Base-by-base conservation (phyloP, 1,140 invertebrate species). In the Zaprionus tsacasi region DNA sequence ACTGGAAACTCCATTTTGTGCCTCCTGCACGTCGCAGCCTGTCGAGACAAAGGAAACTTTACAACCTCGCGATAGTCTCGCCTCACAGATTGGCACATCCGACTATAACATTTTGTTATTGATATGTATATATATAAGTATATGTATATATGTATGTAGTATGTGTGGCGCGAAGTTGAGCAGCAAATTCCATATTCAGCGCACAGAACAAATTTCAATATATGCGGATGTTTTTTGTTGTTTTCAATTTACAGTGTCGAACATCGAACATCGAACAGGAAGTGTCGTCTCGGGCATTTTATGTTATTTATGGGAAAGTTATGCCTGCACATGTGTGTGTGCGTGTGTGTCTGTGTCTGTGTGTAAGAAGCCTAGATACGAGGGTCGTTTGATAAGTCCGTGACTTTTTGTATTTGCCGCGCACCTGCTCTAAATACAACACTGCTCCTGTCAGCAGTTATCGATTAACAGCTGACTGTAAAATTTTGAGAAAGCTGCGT, bases 301-400 rank as follows among this genome's bases (percentile, higher is more conserved):
- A 78, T 88, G 79, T 87, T 70, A 75, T 88, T 87, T 88, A 89
- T 83, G 85, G 52, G 56, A 72, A 83, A 71, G 77, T 70, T 68
- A 71, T 35, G 38, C 69, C 76, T 54, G 58, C 61, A 45, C 69
- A 71, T 70, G 80, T 82, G 45, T 50, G 45, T 69, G 58, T 50
- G 33, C 21, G 80, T 82, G 45, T 50, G 45, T 45, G 43, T 7
- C n/a, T 79, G 82, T 82, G 82, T 58, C 40, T 52, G 55, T 69
- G 58, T 50, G 33, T 35, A 35, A 57, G 8, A 11, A 57, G 55
- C 30, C 30, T 57, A 57, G 33, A 57, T 35, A n/a, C n/a, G n/a
- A n/a, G n/a, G n/a, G n/a, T n/a, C n/a, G n/a, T n/a, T n/a, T n/a
- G n/a, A n/a, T n/a, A n/a, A n/a, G n/a, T n/a, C n/a, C n/a, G n/a